Conservation (phyloP, 2,797 vertebrate genomes). For the Chrysocyon brachyurus region DNA sequence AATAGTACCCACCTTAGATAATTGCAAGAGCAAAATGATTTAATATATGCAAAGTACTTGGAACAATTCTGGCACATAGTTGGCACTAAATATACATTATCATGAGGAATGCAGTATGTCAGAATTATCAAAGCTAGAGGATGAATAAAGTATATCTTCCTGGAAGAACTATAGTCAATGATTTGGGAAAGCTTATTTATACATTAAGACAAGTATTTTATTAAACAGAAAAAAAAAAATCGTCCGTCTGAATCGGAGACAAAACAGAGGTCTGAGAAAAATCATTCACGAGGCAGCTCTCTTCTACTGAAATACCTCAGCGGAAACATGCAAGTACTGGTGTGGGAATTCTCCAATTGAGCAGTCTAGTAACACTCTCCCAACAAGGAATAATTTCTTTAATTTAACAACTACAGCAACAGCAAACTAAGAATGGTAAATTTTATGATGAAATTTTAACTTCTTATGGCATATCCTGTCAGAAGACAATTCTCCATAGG, state of each 20-base stretch:
- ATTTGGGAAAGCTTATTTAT: background rate
- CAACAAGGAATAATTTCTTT: background rate
- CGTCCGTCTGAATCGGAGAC: background rate
- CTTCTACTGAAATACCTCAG: background rate
- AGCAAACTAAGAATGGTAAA: background rate
- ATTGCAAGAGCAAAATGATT: background rate
- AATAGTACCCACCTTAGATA: background rate
- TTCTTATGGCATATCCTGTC: background rate
- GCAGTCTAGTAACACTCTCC: constrained; percentile 2
- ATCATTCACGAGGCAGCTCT: background rate
- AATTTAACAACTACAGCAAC: background rate
- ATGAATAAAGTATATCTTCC: background rate
- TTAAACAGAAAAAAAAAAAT: background rate
- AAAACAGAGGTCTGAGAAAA: background rate
- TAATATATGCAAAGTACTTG: background rate
- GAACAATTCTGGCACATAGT: background rate
- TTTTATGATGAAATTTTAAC: constrained; percentile 2
- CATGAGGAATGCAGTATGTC: background rate
- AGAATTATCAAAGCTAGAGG: constrained; percentile 24
- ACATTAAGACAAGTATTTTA: constrained; percentile 24
- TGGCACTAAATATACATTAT: background rate
- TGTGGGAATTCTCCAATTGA: background rate
- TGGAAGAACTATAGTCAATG: background rate
- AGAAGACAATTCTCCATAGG: background rate
- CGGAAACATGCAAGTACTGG: background rate